These are phyloP conservation scores for Thymelicus acteon DNA, from an alignment of 2,888 invertebrate genomes.

Conservation along the genomic window DNA sequence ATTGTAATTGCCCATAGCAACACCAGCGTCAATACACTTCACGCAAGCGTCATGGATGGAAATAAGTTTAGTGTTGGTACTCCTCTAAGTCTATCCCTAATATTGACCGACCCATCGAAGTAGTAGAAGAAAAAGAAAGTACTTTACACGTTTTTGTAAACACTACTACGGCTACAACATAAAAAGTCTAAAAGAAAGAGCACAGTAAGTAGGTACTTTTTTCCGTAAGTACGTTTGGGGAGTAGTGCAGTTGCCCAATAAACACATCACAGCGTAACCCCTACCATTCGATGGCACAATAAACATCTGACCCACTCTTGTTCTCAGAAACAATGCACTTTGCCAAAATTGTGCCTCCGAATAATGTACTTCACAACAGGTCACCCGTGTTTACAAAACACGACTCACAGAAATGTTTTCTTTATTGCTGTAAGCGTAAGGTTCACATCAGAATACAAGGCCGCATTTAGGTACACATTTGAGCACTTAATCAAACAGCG, in stretches of 20 bases:
- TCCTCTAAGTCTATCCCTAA: too few relatives aligned
- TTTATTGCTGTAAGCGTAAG: not conserved
- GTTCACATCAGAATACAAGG: not conserved
- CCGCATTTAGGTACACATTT: slow-evolving; percentile 2
- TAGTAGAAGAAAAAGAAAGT: too few relatives aligned
- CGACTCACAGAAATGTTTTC: not conserved
- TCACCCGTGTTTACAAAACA: slow-evolving; percentile 28
- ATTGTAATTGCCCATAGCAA: not conserved
- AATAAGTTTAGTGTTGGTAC: too few relatives aligned
- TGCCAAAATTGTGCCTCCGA: slow-evolving; percentile 44
- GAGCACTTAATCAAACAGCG: slow-evolving; percentile 27
- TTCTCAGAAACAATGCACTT: slow-evolving; percentile 41
- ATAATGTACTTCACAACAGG: slow-evolving; percentile 30
- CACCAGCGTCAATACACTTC: too few relatives aligned
- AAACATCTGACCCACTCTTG: slow-evolving; percentile 45
- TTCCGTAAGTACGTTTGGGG: not conserved
- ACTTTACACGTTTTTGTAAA: too few relatives aligned
- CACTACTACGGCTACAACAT: not conserved
- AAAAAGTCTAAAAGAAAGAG: not conserved
- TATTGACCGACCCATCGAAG: too few relatives aligned
- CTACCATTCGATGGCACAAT: slow-evolving; percentile 41
- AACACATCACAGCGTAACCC: slow-evolving; percentile 24
- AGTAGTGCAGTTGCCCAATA: slow-evolving; percentile 1
- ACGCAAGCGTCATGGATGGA: too few relatives aligned
- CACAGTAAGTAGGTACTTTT: not conserved